Evolutionary conservation across 2,113 vertebrate genomes (phyloP).

Genomic region (Lucifuga dentata): DNA sequence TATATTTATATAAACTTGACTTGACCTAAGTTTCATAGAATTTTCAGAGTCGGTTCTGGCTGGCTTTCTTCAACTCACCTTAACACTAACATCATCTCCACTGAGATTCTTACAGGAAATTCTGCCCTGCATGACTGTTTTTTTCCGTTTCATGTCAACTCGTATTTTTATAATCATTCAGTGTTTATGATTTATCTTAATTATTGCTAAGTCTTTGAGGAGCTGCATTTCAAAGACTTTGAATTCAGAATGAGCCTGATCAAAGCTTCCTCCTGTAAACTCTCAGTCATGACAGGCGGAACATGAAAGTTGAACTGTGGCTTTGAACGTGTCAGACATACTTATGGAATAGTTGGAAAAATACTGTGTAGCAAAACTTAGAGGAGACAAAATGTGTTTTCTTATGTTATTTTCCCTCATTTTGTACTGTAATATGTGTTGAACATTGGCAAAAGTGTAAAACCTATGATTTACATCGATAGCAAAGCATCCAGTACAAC

Average conservation of each 20-base stretch:
- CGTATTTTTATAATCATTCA: constrained; percentile 9
- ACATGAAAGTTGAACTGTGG: background rate
- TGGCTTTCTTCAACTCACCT: background rate
- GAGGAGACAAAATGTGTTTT: no score
- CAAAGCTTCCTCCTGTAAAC: constrained; percentile 16
- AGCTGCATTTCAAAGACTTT: background rate
- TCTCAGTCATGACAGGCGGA: background rate
- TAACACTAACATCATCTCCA: background rate
- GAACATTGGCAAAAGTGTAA: no score
- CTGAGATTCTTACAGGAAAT: background rate
- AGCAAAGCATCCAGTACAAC: no score
- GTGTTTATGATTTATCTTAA: constrained; percentile 14
- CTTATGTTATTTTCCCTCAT: no score
- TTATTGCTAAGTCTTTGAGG: constrained; percentile 1
- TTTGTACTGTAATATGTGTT: no score
- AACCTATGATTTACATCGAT: no score
- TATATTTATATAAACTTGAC: no score
- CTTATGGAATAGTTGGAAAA: no score
- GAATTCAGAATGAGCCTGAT: constrained; percentile 19
- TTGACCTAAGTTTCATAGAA: no score
- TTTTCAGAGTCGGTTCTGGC: background rate
- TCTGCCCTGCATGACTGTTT: background rate
- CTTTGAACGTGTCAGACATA: no score
- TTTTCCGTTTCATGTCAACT: constrained; percentile 25
- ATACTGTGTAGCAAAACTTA: no score